Evolutionary conservation across 1,140 invertebrate species (phyloP).

Genomic region (Formica exsecta): DNA sequence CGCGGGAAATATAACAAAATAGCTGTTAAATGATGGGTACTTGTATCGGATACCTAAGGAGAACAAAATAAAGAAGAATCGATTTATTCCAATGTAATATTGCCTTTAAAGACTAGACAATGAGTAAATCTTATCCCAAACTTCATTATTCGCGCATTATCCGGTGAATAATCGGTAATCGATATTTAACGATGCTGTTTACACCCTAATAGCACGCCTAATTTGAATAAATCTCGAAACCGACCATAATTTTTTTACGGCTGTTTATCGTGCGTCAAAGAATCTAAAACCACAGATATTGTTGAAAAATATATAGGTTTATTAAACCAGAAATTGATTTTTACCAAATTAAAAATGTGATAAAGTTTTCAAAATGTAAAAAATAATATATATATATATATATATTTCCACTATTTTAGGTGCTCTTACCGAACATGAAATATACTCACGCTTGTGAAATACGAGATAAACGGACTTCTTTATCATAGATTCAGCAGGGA

Average conservation of each 20-base stretch:
- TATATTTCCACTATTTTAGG: background rate
- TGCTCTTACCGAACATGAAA: background rate
- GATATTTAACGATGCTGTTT: slow-evolving; percentile 73
- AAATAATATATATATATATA: background rate
- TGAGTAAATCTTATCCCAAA: slow-evolving; percentile 66
- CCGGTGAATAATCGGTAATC: slow-evolving; percentile 65
- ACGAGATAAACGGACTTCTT: slow-evolving; percentile 49
- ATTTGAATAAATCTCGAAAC: slow-evolving; percentile 60
- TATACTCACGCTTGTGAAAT: slow-evolving; percentile 22
- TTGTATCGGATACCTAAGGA: background rate
- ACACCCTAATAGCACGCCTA: slow-evolving; percentile 66
- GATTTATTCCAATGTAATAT: slow-evolving; percentile 53
- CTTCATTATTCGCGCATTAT: slow-evolving; percentile 73
- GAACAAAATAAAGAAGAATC: slow-evolving; percentile 59
- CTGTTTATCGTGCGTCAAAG: background rate
- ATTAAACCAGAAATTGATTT: background rate
- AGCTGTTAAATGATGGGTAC: background rate
- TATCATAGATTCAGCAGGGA: slow-evolving; percentile 40
- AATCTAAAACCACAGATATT: background rate
- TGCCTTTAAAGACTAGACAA: slow-evolving; percentile 51
- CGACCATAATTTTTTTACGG: background rate
- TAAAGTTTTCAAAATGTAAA: background rate
- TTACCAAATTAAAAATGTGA: background rate
- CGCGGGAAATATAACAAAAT: slow-evolving; percentile 22
- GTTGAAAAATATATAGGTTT: background rate